Percentiles rank a stretch among this genome's conserved stretches.
phyloP scores from a whole-genome alignment of 2,113 vertebrate species.

The Nyctibius bracteatus region DNA sequence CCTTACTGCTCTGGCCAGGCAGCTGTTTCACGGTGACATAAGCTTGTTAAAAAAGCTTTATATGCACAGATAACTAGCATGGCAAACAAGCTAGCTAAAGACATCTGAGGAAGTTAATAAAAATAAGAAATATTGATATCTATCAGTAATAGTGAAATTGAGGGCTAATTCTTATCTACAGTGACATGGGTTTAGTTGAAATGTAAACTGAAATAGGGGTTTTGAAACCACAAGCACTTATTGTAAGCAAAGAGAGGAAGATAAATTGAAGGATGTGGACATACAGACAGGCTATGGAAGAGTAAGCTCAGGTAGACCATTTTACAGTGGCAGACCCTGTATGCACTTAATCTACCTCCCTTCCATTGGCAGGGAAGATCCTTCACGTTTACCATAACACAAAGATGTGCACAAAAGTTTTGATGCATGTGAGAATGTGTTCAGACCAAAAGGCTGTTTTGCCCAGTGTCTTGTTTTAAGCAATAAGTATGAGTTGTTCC shows the following conservation, averaged over 20 bases:
- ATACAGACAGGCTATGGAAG: not conserved
- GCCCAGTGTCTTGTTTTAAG: not conserved
- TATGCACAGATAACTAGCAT: not conserved
- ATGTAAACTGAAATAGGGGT: not conserved
- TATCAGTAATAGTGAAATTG: not conserved
- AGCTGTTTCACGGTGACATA: not conserved
- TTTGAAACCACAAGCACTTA: not conserved
- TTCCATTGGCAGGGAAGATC: not conserved
- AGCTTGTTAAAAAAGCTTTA: not conserved
- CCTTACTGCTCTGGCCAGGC: not conserved
- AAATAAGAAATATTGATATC: not conserved
- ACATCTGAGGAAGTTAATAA: not conserved
- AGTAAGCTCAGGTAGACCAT: not conserved
- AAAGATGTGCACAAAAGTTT: not conserved
- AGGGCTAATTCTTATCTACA: not conserved
- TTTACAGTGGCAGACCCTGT: not conserved
- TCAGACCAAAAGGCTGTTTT: not conserved
- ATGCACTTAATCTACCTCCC: accelerated
- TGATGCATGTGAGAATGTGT: not conserved
- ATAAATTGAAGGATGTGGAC: not conserved
- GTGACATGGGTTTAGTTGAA: not conserved
- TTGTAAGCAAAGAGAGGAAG: not conserved
- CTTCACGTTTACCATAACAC: not conserved
- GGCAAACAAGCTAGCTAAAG: not conserved
- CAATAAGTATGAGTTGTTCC: not conserved